Conservation (phyloP, 2,113 vertebrate genomes). For the Pseudolaguvia tuberculata region DNA sequence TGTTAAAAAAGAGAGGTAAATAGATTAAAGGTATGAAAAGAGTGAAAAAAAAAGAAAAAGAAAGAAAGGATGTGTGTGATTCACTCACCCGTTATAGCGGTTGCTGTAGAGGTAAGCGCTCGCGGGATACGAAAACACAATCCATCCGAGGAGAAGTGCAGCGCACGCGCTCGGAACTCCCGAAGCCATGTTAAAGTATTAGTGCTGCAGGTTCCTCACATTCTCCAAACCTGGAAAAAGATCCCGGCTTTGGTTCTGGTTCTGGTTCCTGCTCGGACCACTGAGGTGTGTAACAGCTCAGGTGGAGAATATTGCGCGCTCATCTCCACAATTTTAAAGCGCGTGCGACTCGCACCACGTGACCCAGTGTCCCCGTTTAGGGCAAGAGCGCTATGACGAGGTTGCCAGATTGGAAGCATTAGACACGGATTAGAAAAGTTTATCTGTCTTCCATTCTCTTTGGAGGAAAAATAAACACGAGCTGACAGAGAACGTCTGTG, state of each 20-base stretch:
- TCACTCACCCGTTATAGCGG: slow-evolving; percentile 74
- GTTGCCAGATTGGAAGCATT: slow-evolving; percentile 24
- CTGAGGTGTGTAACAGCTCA: slow-evolving; percentile 44
- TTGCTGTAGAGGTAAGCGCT: slow-evolving; percentile 66
- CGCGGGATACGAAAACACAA: slow-evolving; percentile 61
- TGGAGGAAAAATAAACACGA: too few species aligned
- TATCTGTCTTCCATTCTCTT: not conserved
- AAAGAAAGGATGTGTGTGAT: slow-evolving; percentile 1
- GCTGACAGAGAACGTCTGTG: too few species aligned
- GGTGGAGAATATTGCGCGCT: slow-evolving; percentile 50
- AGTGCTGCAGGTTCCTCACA: not conserved
- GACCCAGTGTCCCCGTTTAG: slow-evolving; percentile 37
- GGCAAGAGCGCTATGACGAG: not conserved
- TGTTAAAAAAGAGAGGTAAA: not conserved
- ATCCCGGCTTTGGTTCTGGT: not conserved
- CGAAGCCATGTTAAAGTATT: slow-evolving; percentile 26
- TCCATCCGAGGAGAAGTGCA: slow-evolving; percentile 55
- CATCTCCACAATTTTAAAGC: slow-evolving; percentile 52
- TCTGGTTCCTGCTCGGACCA: not conserved
- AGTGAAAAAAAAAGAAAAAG: not conserved
- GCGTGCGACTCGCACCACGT: slow-evolving; percentile 65
- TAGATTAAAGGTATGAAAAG: not conserved
- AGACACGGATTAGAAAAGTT: not conserved
- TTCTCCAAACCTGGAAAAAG: not conserved
- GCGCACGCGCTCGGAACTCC: slow-evolving; percentile 35